phyloP scores from a whole-genome alignment of 2,797 vertebrate species.

The Enteromius paludinosus region DNA sequence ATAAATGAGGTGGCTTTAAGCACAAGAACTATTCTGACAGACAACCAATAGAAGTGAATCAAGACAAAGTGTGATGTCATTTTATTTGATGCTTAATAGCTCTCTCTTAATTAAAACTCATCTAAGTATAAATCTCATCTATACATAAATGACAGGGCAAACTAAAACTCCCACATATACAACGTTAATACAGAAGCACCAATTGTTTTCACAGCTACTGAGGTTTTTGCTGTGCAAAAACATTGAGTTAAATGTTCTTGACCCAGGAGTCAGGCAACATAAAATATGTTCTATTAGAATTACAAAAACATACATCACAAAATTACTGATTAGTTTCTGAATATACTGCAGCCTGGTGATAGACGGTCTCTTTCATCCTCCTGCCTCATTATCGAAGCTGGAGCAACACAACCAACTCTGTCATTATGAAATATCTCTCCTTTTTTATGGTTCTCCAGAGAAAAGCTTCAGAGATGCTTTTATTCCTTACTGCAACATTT shows the following conservation, averaged over 20 bases:
- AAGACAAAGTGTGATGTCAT: constrained; percentile 37
- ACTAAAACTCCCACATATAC: background rate
- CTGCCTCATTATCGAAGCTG: constrained; percentile 28
- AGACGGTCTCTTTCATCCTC: background rate
- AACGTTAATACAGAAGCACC: background rate
- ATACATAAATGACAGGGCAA: constrained; percentile 7
- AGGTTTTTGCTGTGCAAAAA: background rate
- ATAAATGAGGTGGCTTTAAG: constrained; percentile 57
- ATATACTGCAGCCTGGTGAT: background rate
- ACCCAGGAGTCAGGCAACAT: background rate
- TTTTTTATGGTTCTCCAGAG: background rate
- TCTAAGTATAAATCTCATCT: constrained; percentile 36
- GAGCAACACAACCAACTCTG: constrained; percentile 23
- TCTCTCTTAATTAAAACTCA: constrained; percentile 65
- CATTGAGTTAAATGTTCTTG: background rate
- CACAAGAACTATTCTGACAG: constrained; percentile 6
- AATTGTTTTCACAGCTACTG: background rate
- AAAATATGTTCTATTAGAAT: constrained; percentile 12
- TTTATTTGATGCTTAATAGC: constrained; percentile 61
- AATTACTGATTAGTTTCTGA: background rate
- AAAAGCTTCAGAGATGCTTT: constrained; percentile 17
- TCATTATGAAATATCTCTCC: constrained; percentile 17
- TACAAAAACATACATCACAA: constrained; percentile 13
- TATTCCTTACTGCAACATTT: constrained; percentile 17
- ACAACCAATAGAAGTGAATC: constrained; percentile 58